Base-by-base conservation (phyloP, 35 echinoderm and acorn worm species). In the Stichopus chloronotus region DNA sequence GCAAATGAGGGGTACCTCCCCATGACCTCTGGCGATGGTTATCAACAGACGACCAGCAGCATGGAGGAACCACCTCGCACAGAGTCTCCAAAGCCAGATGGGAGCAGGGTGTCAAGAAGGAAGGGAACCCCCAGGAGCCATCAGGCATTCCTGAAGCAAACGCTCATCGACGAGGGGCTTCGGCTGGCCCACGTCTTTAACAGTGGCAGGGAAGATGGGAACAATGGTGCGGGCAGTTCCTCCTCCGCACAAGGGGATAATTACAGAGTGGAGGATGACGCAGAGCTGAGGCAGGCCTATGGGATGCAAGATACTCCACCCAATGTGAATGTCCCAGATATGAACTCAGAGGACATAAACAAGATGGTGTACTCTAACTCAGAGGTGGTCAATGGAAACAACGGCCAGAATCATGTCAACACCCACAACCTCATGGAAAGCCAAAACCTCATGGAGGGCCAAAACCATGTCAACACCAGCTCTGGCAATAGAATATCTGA, bases 131-230 rank as follows among this genome's bases (percentile, higher is more conserved):
- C 81, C 25, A 59, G 88, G 82, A 93, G 92, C 17, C 91, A 95
- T 76, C 89, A 90, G 12, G 57, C 92, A 63, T 59, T 98, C 22
- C 91, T 96, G 56, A 93, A 96, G 63, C 97, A 98, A 22, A 94
- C 95, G 11, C 60, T 98, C 13, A 93, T 98, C 63, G 93, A 94
- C 16, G 97, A 98, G 63, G 97, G 97, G 2, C 88, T 98, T 4
- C 77, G 97, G 24, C 54, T 98, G 21, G 97, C 94, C 54, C 94
- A 96, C 90, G 91, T 94, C 69, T 86, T 71, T 89, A 89, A 71
- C 52, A 54, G 21, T 71, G n/a, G 12, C 7, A 43, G 59, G 21
- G 87, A 89, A 19, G 82, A 23, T 9, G 55, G 56, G 5, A 85
- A 85, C 23, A 58, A 58, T 53, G 82, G 82, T 19, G 82, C 20